These are phyloP conservation scores for Crocuta crocuta DNA, from an alignment of 2,113 vertebrate genomes.

Conservation along the genomic window DNA sequence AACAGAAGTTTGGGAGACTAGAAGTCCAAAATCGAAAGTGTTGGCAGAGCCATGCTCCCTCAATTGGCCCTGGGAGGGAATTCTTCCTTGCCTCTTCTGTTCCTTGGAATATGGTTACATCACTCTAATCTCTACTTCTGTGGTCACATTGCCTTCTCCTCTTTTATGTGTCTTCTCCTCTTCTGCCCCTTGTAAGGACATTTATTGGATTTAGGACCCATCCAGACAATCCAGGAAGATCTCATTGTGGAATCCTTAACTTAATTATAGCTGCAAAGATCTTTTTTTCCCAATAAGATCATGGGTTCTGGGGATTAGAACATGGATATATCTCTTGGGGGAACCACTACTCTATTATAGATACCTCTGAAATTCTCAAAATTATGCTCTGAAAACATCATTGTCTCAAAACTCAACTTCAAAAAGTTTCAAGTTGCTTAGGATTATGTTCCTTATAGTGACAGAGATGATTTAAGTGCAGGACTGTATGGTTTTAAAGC, in stretches of 20 bases:
- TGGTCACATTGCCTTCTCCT: background rate
- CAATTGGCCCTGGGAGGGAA: background rate
- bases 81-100: background rate
- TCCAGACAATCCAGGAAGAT: background rate
- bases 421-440: background rate
- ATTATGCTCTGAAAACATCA: background rate
- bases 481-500: constrained; percentile 19
- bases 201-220: background rate
- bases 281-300: background rate
- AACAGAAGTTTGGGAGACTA: background rate
- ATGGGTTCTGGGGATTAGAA: background rate
- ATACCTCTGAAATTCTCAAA: background rate
- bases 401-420: constrained; percentile 13
- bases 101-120: background rate
- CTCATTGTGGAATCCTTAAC: background rate
- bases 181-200: background rate
- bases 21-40: background rate
- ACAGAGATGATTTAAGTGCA: background rate
- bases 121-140: background rate
- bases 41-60: background rate
- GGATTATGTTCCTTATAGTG: background rate
- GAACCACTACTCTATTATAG: background rate
- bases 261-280: background rate
- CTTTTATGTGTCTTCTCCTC: background rate
- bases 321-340: background rate